phyloP scores from a whole-genome alignment of 92 coral and sea anemone species.

The Anthopleura xanthogrammica region DNA sequence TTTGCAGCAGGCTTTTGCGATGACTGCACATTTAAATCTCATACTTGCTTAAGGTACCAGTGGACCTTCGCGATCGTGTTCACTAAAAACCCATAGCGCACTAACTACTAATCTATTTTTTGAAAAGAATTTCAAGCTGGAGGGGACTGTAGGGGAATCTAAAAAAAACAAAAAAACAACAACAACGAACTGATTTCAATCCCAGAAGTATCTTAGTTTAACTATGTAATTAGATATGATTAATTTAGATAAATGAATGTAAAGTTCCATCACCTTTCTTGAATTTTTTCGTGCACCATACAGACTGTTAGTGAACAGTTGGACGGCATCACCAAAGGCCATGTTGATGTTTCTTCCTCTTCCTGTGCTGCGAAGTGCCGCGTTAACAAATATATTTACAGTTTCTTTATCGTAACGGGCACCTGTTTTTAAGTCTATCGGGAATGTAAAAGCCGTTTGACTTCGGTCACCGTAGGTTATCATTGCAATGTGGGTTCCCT shows the following conservation, averaged over 20 bases:
- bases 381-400: slow-evolving; percentile 12
- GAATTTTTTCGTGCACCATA: slow-evolving; percentile 15
- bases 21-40: too few relatives aligned
- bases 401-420: slow-evolving; percentile 5
- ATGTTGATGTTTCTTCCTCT: slow-evolving; percentile 11
- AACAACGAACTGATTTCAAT: too few relatives aligned
- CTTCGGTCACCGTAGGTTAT: slow-evolving; percentile 43
- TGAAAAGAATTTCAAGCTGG: neutral
- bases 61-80: too few relatives aligned
- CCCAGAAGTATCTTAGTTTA: too few relatives aligned
- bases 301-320: slow-evolving; percentile 7
- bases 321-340: slow-evolving; percentile 7
- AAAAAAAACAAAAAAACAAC: too few relatives aligned
- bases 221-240: too few relatives aligned
- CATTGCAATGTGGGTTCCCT: slow-evolving; percentile 52
- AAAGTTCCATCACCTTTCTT: slow-evolving; percentile 10
- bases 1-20: too few relatives aligned
- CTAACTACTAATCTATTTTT: too few relatives aligned
- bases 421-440: neutral
- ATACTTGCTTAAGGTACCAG: too few relatives aligned
- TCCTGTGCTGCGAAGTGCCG: slow-evolving; percentile 9
- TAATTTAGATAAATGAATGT: too few relatives aligned
- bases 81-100: too few relatives aligned
- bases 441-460: slow-evolving; percentile 26
- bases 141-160: too few relatives aligned